phyloP scores from a whole-genome alignment of 2,888 invertebrate genomes.

The Chrysomela aeneicollis region DNA sequence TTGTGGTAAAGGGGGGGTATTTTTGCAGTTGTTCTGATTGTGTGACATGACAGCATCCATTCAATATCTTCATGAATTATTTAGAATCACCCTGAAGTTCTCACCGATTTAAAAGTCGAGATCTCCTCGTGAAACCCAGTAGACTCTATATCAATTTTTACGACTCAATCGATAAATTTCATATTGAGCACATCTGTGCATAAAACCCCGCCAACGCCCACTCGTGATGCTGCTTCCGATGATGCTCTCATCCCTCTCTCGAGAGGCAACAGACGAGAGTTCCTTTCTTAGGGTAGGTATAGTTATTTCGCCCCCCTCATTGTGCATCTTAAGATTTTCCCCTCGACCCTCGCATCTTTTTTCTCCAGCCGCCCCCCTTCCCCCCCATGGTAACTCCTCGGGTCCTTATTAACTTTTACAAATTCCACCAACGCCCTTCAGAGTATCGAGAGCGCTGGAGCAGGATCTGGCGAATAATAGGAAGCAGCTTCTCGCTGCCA shows the following conservation, averaged over 20 bases:
- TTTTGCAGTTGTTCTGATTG: too few relatives aligned
- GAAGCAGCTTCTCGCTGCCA: conserved; percentile 9
- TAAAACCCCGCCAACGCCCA: conserved; percentile 30
- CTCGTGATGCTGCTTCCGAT: conserved; percentile 34
- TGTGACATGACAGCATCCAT: too few relatives aligned
- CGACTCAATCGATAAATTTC: conserved; percentile 34
- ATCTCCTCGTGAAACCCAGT: conserved; percentile 26
- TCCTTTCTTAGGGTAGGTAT: conserved; percentile 32
- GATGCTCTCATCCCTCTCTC: conserved; percentile 29
- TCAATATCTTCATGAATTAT: too few relatives aligned
- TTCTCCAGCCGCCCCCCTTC: conserved; percentile 15
- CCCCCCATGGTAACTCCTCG: conserved; percentile 32
- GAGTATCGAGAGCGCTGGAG: conserved; percentile 26
- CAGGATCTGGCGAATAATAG: conserved; percentile 33
- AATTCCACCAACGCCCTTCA: conserved; percentile 34
- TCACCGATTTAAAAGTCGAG: not conserved
- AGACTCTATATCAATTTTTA: conserved; percentile 29
- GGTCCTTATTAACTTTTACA: conserved; percentile 42
- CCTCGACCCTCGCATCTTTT: conserved; percentile 19
- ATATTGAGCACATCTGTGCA: conserved; percentile 39
- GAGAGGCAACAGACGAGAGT: conserved; percentile 20
- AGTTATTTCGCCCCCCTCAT: conserved; percentile 34
- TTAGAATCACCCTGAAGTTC: not conserved
- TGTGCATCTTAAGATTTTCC: conserved; percentile 34
- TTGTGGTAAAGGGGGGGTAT: too few relatives aligned